phyloP scores from a whole-genome alignment of 2,888 invertebrate genomes.

The Gandaritis pyraliata region DNA sequence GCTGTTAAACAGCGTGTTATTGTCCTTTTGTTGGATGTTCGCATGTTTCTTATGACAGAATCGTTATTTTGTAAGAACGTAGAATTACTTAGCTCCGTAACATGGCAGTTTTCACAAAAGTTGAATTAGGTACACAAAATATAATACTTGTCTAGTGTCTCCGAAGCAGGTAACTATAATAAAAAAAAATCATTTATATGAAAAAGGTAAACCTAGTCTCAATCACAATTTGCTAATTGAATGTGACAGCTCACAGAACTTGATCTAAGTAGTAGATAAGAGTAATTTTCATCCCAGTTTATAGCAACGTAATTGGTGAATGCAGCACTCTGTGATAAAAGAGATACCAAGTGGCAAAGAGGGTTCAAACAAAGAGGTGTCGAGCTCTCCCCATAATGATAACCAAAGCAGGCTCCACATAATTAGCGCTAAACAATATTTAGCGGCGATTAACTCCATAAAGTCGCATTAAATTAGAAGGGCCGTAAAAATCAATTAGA shows the following conservation, averaged over 20 bases:
- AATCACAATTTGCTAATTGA: conserved; percentile 12
- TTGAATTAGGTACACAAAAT: too few relatives aligned
- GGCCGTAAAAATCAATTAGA: conserved; percentile 81
- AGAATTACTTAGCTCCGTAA: not conserved
- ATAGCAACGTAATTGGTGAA: conserved; percentile 29
- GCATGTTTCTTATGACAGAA: conserved; percentile 53
- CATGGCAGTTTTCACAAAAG: not conserved
- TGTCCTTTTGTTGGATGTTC: conserved; percentile 58
- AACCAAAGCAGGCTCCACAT: conserved; percentile 63
- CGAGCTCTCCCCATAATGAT: conserved; percentile 55
- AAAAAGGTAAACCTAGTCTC: conserved; percentile 5
- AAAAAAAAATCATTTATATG: too few relatives aligned
- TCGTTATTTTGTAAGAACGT: conserved; percentile 19
- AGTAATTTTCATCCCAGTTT: conserved; percentile 27
- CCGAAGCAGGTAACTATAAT: too few relatives aligned
- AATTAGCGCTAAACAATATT: conserved; percentile 75
- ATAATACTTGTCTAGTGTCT: too few relatives aligned
- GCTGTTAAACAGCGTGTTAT: conserved; percentile 56
- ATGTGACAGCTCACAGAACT: conserved; percentile 15
- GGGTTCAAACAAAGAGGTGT: conserved; percentile 51
- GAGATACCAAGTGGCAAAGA: conserved; percentile 33
- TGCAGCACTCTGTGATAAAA: conserved; percentile 29
- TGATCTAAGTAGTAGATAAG: conserved; percentile 34
- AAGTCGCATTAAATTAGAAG: conserved; percentile 72
- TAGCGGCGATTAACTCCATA: conserved; percentile 70